Percentiles rank a stretch among this genome's conserved stretches.
These are phyloP conservation scores for Thereva unica DNA, from an alignment of 2,888 invertebrate species.

Conservation along the genomic window DNA sequence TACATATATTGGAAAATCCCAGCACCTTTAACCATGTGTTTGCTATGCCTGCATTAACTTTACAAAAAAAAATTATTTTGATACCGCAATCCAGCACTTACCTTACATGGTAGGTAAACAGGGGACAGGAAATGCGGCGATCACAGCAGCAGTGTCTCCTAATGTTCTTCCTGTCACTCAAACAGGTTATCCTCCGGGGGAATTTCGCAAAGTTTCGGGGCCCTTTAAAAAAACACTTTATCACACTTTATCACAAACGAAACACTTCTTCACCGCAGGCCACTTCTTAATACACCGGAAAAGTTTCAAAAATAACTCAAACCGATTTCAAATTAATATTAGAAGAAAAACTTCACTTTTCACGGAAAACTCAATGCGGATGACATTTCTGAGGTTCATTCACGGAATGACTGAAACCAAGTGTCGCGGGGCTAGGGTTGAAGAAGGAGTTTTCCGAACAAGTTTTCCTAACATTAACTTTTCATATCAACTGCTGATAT, in stretches of 20 bases:
- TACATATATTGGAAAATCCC: too few species aligned
- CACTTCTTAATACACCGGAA: not conserved
- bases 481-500: too few species aligned
- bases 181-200: not conserved
- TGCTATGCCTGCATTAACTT: conserved; percentile 2
- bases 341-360: conserved; percentile 7
- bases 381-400: conserved; percentile 36
- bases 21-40: too few species aligned
- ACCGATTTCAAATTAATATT: conserved; percentile 11
- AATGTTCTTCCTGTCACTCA: too few species aligned
- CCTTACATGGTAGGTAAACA: conserved; percentile 29
- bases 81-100: conserved; percentile 3
- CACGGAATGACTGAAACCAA: conserved; percentile 24
- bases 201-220: not conserved
- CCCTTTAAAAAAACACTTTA: conserved; percentile 10
- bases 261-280: not conserved
- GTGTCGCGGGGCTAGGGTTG: conserved; percentile 8
- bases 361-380: not conserved
- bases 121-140: not conserved
- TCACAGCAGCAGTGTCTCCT: conserved; percentile 15
- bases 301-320: conserved; percentile 11
- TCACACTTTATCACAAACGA: not conserved
- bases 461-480: conserved; percentile 12
- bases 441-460: conserved; percentile 8
- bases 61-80: conserved; percentile 17